Conservation (phyloP, 2,113 vertebrate species). For the Edolisoma coerulescens region DNA sequence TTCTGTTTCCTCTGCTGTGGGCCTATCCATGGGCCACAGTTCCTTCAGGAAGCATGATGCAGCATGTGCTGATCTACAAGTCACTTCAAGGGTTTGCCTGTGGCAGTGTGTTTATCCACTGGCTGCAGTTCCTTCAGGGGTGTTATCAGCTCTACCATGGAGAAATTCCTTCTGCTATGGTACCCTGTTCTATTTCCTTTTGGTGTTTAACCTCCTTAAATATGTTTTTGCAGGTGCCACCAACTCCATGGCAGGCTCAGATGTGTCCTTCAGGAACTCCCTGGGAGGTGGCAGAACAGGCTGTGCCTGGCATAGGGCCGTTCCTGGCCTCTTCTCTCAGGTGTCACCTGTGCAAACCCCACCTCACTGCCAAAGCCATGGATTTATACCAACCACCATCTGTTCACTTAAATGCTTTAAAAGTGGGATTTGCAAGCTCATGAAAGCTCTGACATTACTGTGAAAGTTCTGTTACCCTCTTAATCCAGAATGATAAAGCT, state of each 20-base stretch:
- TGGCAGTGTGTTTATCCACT: neutral
- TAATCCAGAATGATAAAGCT: neutral
- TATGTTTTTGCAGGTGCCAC: neutral
- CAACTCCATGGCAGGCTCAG: neutral
- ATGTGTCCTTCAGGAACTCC: neutral
- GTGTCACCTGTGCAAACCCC: accelerated
- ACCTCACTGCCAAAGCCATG: neutral
- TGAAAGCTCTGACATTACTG: neutral
- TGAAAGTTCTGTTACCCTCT: neutral
- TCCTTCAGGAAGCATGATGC: neutral
- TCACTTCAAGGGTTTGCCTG: neutral
- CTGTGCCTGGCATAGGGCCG: neutral
- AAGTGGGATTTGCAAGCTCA: neutral
- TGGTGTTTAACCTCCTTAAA: neutral
- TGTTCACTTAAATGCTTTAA: neutral
- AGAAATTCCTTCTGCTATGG: neutral
- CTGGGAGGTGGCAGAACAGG: neutral
- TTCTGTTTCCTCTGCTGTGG: neutral
- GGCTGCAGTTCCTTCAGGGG: neutral
- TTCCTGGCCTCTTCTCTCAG: neutral
- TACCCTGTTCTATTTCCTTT: neutral
- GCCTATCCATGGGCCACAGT: too few species aligned
- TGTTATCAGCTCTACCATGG: neutral
- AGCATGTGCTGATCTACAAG: neutral
- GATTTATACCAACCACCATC: neutral